Evolutionary conservation across 2,888 invertebrate genomes (phyloP).

Genomic region (Drosophila barbarae): DNA sequence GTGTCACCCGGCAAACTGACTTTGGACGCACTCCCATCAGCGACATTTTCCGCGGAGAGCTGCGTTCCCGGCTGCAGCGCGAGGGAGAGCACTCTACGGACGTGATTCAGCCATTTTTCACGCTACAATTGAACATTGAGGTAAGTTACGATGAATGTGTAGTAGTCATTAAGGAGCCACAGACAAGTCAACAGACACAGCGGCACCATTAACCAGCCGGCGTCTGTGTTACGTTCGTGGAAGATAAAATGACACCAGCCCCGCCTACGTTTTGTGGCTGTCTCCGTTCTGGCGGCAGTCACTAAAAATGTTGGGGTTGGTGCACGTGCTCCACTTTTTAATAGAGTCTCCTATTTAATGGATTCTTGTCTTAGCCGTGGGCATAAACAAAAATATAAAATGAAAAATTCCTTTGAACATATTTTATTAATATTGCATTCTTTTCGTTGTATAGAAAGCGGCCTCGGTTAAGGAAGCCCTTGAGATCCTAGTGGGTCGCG

Average conservation of each 20-base stretch:
- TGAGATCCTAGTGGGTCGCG: slow-evolving; percentile 90
- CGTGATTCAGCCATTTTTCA: slow-evolving; percentile 97
- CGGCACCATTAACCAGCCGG: slow-evolving; percentile 50
- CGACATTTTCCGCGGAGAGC: slow-evolving; percentile 95
- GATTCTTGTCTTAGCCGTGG: slow-evolving; percentile 10
- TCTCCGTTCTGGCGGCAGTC: slow-evolving; percentile 73
- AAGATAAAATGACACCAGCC: slow-evolving; percentile 59
- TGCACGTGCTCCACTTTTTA: slow-evolving; percentile 46
- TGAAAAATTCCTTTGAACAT: neutral
- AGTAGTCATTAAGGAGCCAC: slow-evolving; percentile 46
- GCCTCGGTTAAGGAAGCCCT: slow-evolving; percentile 92
- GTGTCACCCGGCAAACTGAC: slow-evolving; percentile 91
- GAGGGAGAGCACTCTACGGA: slow-evolving; percentile 87
- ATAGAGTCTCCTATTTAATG: slow-evolving; percentile 4
- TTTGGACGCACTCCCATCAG: slow-evolving; percentile 92
- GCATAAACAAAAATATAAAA: slow-evolving; percentile 23
- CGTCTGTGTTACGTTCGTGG: slow-evolving; percentile 78
- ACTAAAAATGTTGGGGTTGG: slow-evolving; percentile 28
- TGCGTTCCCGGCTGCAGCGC: slow-evolving; percentile 90
- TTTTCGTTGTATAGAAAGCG: slow-evolving; percentile 83
- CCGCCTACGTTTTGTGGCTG: slow-evolving; percentile 40
- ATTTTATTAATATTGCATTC: neutral
- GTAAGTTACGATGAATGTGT: slow-evolving; percentile 80
- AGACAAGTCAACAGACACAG: slow-evolving; percentile 77
- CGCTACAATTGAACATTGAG: slow-evolving; percentile 96